These are phyloP conservation scores for Onthophagus sagittarius DNA, from an alignment of 2,888 invertebrate genomes.

Conservation along the genomic window DNA sequence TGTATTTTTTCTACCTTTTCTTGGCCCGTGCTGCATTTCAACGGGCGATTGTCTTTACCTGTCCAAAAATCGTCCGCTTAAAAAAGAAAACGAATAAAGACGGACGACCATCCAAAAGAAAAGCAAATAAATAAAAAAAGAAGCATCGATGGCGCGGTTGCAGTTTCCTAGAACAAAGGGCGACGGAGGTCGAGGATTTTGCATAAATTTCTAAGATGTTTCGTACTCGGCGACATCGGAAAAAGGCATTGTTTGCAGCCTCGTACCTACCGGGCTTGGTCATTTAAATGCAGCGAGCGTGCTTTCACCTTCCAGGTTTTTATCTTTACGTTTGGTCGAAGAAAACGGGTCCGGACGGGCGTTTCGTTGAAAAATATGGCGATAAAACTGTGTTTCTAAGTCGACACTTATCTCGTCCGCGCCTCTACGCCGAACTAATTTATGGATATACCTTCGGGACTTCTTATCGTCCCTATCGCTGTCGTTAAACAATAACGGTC, in stretches of 20 bases:
- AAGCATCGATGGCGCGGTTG: not conserved
- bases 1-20: conserved; percentile 5
- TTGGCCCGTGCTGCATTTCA: conserved; percentile 13
- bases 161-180: conserved; percentile 7
- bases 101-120: not conserved
- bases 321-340: conserved; percentile 4
- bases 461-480: conserved; percentile 5
- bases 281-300: conserved; percentile 9
- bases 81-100: not conserved
- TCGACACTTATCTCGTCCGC: conserved; percentile 6
- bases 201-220: conserved; percentile 12
- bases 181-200: conserved; percentile 6
- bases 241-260: conserved; percentile 2
- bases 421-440: not conserved
- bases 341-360: not conserved
- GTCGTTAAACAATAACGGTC: conserved; percentile 9
- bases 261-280: conserved; percentile 2
- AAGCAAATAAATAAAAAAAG: conserved; percentile 5
- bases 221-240: not conserved
- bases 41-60: conserved; percentile 13
- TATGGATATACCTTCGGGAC: conserved; percentile 1
- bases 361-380: conserved; percentile 10
- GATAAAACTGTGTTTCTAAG: conserved; percentile 10
- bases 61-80: conserved; percentile 5
- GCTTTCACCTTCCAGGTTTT: conserved; percentile 7